Base-by-base conservation (phyloP, 2,113 vertebrate species). In the Protobothrops flavoviridis region DNA sequence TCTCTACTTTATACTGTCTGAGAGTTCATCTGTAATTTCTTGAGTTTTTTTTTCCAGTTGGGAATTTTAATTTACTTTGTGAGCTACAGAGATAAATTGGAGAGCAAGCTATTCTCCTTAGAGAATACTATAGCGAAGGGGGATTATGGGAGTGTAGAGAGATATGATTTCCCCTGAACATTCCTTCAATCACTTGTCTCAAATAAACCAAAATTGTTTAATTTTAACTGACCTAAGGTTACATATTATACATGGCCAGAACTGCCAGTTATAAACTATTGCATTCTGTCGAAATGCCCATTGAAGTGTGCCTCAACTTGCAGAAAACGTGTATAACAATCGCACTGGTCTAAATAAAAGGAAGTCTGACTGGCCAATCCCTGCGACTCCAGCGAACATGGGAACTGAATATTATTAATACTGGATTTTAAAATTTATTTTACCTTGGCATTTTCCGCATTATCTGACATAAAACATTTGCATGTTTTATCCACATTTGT, bases 21-120 rank as follows among this genome's bases (percentile, higher is more conserved):
- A 95, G 96, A 94, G 94, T 93, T 89, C 91, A 39, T 90, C 91
- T 93, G 52, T 95, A 87, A 96, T 94, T 93, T 93, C 61, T 95
- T 39, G 50, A n/a, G 39, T 93, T 95, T 94, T 89, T 92, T 93
- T 95, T 94, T 86, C 87, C 91, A 91, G 93, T 93, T 93, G 91
- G 87, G n/a, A 91, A 29, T 91, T 96, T 12, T 59, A 55, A 53
- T 94, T 93, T 94, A 39, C 48, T 95, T 95, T 94, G 94, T 85
- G 23, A 85, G 94, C 56, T 64, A 93, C 26, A 92, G 61, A 88
- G n/a, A 10, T 91, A 93, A 93, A 87, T 48, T 59, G 56, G 92
- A 96, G 61, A 24, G 88, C 93, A 74, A 43, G 45, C 85, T 93
- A 94, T 59, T 59, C 92, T 95, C 90, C 90, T 96, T 95, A 91